phyloP scores from a whole-genome alignment of 2,888 invertebrate genomes.

The Hypercompe scribonia region DNA sequence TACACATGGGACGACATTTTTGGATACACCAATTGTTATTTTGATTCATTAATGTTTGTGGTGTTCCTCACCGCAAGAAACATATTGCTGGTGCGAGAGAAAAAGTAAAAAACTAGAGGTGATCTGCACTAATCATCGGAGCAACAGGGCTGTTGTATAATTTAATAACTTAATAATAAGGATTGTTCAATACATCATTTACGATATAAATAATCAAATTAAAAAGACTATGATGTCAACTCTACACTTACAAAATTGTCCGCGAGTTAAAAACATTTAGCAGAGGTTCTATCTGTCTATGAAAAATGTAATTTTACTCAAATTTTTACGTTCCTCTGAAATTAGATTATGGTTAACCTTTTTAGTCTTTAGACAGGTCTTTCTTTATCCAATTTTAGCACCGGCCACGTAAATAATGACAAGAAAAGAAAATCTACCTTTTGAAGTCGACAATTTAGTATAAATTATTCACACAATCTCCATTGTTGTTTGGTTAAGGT shows the following conservation, averaged over 20 bases:
- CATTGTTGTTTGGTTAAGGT: constrained; percentile 24
- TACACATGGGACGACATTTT: too few relatives aligned
- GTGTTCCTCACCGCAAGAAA: too few relatives aligned
- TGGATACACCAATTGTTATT: too few relatives aligned
- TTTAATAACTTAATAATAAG: too few relatives aligned
- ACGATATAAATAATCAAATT: background rate
- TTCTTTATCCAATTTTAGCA: constrained; percentile 8
- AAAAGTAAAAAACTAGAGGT: too few relatives aligned
- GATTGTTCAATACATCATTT: background rate
- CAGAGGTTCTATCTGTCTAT: background rate
- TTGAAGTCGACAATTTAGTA: constrained; percentile 31
- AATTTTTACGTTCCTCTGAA: background rate
- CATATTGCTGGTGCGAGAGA: too few relatives aligned
- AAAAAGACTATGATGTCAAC: background rate
- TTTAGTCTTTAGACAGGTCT: background rate
- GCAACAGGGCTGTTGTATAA: too few relatives aligned
- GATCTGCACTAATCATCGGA: too few relatives aligned
- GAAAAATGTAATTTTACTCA: background rate
- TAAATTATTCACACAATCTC: constrained; percentile 38
- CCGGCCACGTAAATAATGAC: constrained; percentile 18
- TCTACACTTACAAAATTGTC: background rate
- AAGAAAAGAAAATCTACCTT: constrained; percentile 14
- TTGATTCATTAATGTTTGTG: too few relatives aligned
- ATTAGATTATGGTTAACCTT: constrained; percentile 5
- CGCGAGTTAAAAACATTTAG: background rate